Evolutionary conservation across 2,797 vertebrate genomes (phyloP).

Genomic region (Ctenosaura bakeri): DNA sequence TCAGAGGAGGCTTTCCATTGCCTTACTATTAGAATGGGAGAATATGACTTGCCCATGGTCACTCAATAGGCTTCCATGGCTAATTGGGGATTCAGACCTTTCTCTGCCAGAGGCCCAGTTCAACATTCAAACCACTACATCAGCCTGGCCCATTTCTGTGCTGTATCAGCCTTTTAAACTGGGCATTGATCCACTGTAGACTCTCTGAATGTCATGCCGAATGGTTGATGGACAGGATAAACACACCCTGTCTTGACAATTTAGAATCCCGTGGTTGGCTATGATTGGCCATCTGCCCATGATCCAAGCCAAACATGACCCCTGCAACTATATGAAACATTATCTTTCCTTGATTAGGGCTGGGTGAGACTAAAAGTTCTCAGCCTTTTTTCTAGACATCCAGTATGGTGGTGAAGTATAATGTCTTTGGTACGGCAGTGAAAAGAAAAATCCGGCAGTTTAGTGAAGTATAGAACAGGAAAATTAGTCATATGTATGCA

Average conservation of each 20-base stretch:
- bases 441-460: background rate
- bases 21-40: no score
- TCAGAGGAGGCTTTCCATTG: no score
- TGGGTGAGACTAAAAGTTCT: background rate
- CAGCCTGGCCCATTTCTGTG: no score
- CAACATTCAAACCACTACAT: background rate
- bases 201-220: background rate
- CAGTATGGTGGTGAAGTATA: background rate
- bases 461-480: slow-evolving; percentile 47
- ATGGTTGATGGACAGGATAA: no score
- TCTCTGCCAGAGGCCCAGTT: no score
- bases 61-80: no score
- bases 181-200: background rate
- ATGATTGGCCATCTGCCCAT: background rate
- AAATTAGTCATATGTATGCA: slow-evolving; percentile 4
- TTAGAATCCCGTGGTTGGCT: background rate
- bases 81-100: no score
- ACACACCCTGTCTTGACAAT: slow-evolving; percentile 24
- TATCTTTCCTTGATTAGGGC: background rate
- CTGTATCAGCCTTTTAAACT: no score
- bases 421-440: no score
- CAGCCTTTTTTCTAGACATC: background rate
- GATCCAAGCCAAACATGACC: background rate
- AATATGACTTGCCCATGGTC: no score
- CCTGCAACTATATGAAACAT: background rate